Base-by-base conservation (phyloP, 1,140 invertebrate genomes). In the Delia radicum region DNA sequence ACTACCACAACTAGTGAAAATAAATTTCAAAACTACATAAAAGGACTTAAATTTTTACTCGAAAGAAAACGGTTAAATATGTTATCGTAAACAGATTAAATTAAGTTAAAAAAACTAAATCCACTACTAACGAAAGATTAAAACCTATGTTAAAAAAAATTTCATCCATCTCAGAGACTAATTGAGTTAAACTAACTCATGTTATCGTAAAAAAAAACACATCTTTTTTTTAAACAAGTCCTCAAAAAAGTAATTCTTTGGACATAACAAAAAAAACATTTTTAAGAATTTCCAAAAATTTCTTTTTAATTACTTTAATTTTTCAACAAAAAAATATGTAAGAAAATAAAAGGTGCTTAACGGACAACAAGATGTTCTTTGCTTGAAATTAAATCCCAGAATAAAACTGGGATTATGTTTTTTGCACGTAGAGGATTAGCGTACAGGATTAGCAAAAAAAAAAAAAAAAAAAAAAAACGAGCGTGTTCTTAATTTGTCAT, bases 361-460 rank as follows among this genome's bases (percentile, higher is more conserved):
- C 61, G 61, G 27, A 63, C n/a, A 21, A 69, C 3, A 18, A 15
- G 65, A 18, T 37, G 65, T 69, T 69, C 37, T 33, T 69, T 33
- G 29, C 29, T 69, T 21, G 65, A 69, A 69, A 7, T 69, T 69
- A 12, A 69, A 73, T 48, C 42, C 26, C 24, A 24, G 72, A 48
- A 27, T 55, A 73, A 69, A 73, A 55, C 42, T 18, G 15, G 72
- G 42, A 73, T 48, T 73, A 73, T 48, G 37, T 73, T 73, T 73
- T 73, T 73, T 73, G 42, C 29, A 33, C 29, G 18, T 37, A 21
- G 29, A 69, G 29, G 29, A 37, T 69, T 69, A 69, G 18, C 29
- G 29, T 18, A 69, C 29, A 21, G 29, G 29, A 69, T 69, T 69
- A 69, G 18, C 28, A 18, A 5, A 18, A 31, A 67, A 67, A 33